Evolutionary conservation across 2,888 invertebrate genomes (phyloP).

Genomic region (Ypsolopha scabrella): DNA sequence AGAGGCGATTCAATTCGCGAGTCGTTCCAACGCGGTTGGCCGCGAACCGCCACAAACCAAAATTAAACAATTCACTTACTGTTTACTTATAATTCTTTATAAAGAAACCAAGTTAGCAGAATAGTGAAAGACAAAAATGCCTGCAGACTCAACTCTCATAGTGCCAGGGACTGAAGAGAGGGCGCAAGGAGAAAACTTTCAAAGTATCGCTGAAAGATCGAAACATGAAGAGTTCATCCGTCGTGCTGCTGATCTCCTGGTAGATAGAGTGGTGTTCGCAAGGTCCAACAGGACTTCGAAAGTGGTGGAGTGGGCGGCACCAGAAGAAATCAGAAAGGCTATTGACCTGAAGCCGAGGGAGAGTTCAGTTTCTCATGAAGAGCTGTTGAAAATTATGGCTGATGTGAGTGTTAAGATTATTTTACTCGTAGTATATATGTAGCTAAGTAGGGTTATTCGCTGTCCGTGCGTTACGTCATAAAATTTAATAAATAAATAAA

Average conservation of each 20-base stretch:
- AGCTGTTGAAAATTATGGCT: constrained; percentile 74
- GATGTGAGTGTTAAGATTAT: constrained; percentile 67
- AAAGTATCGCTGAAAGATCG: constrained; percentile 73
- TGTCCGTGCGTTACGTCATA: no score
- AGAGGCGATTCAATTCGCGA: constrained; percentile 43
- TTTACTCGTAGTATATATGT: no score
- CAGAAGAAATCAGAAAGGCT: constrained; percentile 75
- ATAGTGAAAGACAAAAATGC: constrained; percentile 29
- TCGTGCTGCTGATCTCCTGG: constrained; percentile 76
- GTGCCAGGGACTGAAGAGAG: constrained; percentile 35
- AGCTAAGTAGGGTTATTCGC: no score
- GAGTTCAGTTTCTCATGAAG: constrained; percentile 74
- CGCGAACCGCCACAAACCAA: constrained; percentile 18
- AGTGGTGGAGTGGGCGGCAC: constrained; percentile 86
- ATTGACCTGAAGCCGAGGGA: constrained; percentile 75
- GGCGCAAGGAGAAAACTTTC: constrained; percentile 45
- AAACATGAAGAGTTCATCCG: constrained; percentile 80
- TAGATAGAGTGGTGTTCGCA: constrained; percentile 82
- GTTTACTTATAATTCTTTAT: no score
- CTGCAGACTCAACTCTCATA: constrained; percentile 58
- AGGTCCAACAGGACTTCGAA: constrained; percentile 77
- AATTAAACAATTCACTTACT: neutral
- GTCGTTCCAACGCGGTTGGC: constrained; percentile 42
- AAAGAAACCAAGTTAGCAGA: neutral
- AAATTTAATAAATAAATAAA: no score